Evolutionary conservation across 2,888 invertebrate genomes (phyloP), one percentile per base, ranked within the genome.

Genomic region (Drosophila cyrtoloma): DNA sequence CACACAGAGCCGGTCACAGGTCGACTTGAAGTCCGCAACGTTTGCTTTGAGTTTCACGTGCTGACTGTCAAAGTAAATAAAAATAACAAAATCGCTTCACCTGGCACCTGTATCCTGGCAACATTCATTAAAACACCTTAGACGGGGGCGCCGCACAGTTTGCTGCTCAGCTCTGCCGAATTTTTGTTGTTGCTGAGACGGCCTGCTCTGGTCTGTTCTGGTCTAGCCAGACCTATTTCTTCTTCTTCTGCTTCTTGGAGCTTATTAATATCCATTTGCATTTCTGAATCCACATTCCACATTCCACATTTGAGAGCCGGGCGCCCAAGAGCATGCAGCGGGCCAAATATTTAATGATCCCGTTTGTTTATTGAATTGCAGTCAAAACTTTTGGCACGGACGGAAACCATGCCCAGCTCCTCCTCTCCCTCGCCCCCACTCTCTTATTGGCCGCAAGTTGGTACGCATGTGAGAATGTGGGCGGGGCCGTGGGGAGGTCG

Each of bases 101-200:
- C 80, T 84, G 86, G 88, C 86, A 88, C 79, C 86, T 91, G 92
- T 92, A 92, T 92, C 92, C 92, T 91, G 93, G 92, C 92, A 92
- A 92, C 93, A 92, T 90, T 90, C 82, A 81, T 79, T 86, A 79
- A 90, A 82, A 88, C 88, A 91, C 91, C 81, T 89, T 75, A 74
- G 76, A 82, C 76, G 69, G 71, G 71, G 65, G 72, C 69, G 59
- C 68, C 61, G 62, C 59, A 66, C 56, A 47, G 22, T 16, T 33
- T 9, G 16, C 32, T 35, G 59, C 58, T 67, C 55, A 79, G 66
- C 61, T 71, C 77, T 61, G 74, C 84, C 89, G 69, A 84, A 89
- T 81, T 86, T 84, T 26, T 47, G 47, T 16, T 78, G 44, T 58
- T 39, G 60, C 53, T 52, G 39, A 35, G 50, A 53, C 58, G 26